Conservation (phyloP, 2,888 invertebrate genomes). For the Lysandra coridon region DNA sequence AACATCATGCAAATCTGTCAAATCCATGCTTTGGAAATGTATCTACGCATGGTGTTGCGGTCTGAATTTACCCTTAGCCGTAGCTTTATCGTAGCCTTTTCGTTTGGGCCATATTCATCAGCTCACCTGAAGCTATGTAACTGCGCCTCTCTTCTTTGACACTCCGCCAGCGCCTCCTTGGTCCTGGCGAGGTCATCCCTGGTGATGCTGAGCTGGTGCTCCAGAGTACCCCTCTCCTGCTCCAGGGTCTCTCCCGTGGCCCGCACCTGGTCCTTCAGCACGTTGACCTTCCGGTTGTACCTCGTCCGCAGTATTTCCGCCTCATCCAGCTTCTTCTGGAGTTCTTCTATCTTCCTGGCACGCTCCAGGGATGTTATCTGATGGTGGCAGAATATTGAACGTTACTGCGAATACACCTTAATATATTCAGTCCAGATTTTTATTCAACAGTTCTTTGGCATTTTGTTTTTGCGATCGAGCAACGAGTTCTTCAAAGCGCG, state of each 20-base stretch:
- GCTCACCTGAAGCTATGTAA: conserved; percentile 85
- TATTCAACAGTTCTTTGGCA: too few species aligned
- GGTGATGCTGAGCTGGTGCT: conserved; percentile 85
- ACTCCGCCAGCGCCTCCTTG: conserved; percentile 87
- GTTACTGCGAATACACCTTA: too few species aligned
- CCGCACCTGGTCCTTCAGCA: conserved; percentile 87
- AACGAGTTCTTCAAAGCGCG: too few species aligned
- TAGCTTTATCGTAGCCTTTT: too few species aligned
- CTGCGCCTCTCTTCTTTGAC: conserved; percentile 88
- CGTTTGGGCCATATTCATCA: not conserved
- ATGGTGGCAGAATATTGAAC: not conserved
- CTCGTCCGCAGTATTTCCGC: conserved; percentile 88
- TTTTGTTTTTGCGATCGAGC: too few species aligned
- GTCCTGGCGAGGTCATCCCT: conserved; percentile 88
- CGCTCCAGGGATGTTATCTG: conserved; percentile 91
- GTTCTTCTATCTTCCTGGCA: conserved; percentile 90
- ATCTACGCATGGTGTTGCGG: too few species aligned
- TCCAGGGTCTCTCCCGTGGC: conserved; percentile 84
- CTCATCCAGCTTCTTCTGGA: conserved; percentile 90
- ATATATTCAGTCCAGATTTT: too few species aligned
- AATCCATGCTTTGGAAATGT: too few species aligned
- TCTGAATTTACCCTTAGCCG: too few species aligned
- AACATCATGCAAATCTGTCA: too few species aligned
- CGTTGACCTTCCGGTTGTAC: conserved; percentile 85
- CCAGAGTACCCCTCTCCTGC: conserved; percentile 84